phyloP scores from a whole-genome alignment of 2,797 vertebrate genomes.

The Garrulus glandarius region DNA sequence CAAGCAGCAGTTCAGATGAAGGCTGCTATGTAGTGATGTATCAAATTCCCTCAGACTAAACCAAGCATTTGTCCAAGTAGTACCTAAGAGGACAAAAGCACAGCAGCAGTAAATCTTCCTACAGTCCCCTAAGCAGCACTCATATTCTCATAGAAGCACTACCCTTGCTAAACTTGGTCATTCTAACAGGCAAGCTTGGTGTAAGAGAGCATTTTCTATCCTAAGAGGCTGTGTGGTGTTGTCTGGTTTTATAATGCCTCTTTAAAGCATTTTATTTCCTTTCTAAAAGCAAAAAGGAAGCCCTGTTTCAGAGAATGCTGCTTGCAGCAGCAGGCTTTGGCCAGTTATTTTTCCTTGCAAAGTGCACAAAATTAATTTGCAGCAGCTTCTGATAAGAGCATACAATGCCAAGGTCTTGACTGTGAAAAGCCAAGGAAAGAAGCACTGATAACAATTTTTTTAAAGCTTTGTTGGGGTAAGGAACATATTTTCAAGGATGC shows the following conservation, averaged over 20 bases:
- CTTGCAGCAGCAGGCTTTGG: not conserved
- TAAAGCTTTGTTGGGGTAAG: not conserved
- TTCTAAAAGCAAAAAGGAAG: not conserved
- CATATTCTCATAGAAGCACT: not conserved
- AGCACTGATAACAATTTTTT: not conserved
- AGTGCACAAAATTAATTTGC: not conserved
- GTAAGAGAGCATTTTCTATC: not conserved
- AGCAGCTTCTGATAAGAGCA: conserved; percentile 13
- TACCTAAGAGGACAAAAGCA: not conserved
- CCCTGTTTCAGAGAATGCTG: rapidly evolving
- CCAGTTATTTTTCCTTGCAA: not conserved
- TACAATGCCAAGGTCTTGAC: conserved; percentile 9
- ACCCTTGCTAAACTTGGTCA: not conserved
- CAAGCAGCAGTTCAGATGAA: not conserved
- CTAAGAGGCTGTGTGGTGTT: not conserved
- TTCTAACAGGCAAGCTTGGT: not conserved
- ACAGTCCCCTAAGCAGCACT: not conserved
- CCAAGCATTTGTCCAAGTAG: not conserved
- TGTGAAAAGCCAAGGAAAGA: conserved; percentile 28
- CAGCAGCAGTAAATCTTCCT: not conserved
- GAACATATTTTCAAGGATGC: conserved; percentile 4
- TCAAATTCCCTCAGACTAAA: not conserved
- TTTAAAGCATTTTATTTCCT: not conserved
- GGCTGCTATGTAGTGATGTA: not conserved
- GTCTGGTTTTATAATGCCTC: not conserved